Conservation (phyloP, 2,113 vertebrate species). For the Bujurquina vittata region DNA sequence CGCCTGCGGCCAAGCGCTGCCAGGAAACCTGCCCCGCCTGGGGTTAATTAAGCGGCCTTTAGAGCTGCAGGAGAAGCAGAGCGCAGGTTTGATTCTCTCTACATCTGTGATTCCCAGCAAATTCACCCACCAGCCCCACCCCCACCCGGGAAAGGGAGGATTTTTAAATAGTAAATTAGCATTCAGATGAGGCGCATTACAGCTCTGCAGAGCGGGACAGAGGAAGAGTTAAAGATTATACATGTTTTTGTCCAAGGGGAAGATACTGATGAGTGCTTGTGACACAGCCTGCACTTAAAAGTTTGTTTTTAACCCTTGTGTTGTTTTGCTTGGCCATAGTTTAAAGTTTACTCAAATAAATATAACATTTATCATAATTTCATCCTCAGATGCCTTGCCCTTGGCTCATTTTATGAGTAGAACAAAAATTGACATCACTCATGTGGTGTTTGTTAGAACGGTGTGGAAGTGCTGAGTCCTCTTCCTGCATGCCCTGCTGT, state of each 20-base stretch:
- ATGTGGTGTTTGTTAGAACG: background rate
- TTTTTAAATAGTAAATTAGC: slow-evolving; percentile 97
- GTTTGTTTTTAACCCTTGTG: background rate
- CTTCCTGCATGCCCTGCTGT: background rate
- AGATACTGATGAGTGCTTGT: slow-evolving; percentile 85
- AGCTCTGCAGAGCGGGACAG: slow-evolving; percentile 9
- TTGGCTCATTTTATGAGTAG: background rate
- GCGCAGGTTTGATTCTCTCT: slow-evolving; percentile 92
- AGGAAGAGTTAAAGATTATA: slow-evolving; percentile 5
- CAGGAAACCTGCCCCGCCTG: slow-evolving; percentile 83
- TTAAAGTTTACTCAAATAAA: background rate
- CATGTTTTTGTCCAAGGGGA: slow-evolving; percentile 63
- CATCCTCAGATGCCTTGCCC: background rate
- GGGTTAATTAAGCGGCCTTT: slow-evolving; percentile 97
- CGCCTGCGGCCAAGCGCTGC: slow-evolving; percentile 86
- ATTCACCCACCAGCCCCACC: slow-evolving; percentile 84
- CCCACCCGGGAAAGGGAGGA: slow-evolving; percentile 83
- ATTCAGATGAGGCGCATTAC: slow-evolving; percentile 90
- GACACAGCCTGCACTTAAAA: slow-evolving; percentile 27
- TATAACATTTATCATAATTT: background rate
- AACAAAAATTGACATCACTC: background rate
- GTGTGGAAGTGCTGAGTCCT: background rate
- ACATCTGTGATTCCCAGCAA: slow-evolving; percentile 92
- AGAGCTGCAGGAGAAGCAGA: slow-evolving; percentile 86
- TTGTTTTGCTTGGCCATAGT: background rate